phyloP scores from a whole-genome alignment of 2,888 invertebrate genomes.

The Pardosa pseudoannulata region DNA sequence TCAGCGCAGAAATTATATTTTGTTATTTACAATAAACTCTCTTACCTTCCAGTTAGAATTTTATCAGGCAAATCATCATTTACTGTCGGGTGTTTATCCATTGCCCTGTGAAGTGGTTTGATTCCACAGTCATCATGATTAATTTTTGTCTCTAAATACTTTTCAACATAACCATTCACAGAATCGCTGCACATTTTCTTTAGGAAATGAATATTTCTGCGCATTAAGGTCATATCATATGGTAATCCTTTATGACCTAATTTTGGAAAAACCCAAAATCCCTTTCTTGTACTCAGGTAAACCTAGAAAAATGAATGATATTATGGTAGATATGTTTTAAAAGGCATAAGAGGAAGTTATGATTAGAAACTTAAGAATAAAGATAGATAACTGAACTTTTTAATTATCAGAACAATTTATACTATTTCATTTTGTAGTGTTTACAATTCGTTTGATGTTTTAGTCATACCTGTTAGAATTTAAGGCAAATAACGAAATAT shows the following conservation, averaged over 20 bases:
- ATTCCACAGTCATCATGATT: constrained; percentile 78
- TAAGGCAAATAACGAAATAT: no score
- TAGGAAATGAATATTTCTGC: constrained; percentile 50
- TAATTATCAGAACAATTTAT: no score
- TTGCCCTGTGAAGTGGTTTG: constrained; percentile 77
- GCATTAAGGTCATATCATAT: constrained; percentile 74
- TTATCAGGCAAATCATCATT: constrained; percentile 79
- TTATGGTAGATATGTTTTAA: not conserved
- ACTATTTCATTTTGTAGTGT: no score
- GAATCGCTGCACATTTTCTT: constrained; percentile 50
- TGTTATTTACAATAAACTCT: no score
- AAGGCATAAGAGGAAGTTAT: no score
- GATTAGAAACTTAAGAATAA: no score
- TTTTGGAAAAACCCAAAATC: constrained; percentile 79
- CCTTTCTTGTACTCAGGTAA: constrained; percentile 78
- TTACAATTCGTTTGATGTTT: no score
- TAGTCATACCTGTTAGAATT: no score
- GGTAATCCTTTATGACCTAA: constrained; percentile 78
- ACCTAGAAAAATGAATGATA: constrained; percentile 75
- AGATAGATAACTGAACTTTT: no score
- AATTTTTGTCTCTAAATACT: constrained; percentile 75
- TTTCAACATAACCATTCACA: constrained; percentile 42
- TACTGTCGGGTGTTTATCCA: constrained; percentile 75
- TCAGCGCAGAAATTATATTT: no score
- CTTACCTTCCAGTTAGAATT: constrained; percentile 77